Base-by-base conservation (phyloP, 2,888 invertebrate genomes). In the Trileptium ribeirensis region DNA sequence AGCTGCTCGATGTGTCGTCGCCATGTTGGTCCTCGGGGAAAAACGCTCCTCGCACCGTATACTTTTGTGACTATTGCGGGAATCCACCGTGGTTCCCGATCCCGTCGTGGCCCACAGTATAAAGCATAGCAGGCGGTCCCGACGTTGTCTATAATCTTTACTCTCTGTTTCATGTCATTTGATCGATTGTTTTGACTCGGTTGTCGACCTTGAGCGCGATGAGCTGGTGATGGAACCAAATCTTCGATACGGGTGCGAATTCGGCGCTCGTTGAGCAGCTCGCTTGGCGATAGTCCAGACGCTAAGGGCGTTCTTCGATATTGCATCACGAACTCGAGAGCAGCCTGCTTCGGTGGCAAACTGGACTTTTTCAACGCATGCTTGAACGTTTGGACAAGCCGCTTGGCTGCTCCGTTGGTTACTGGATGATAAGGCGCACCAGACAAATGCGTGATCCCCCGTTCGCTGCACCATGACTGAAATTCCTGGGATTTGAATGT, bases 401-500 rank as follows among this genome's bases (percentile, higher is more conserved):
- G 34, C n/a, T 75, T 36, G 2, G 77, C 77, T n/a, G 77, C 2
- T 37, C 84, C n/a, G 82, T 78, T 78, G 8, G 82, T 31, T 84
- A 74, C 78, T 74, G 85, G 85, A 79, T 85, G 83, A 37, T 85
- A 84, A 15, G 85, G 85, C 38, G 84, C 82, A 79, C 77, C 84
- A 85, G 24, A 37, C 24, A 51, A 3, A n/a, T 75, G 77, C 15
- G n/a, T 8, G 36, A 75, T 75, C 36, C 77, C 77, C n/a, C 77
- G 38, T 37, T 75, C 39, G 8, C 39, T 34, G 39, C 34, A 75
- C 77, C 37, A 37, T 8, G 2, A 1, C 15, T 24, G 67, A 8
- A 78, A 40, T 64, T 78, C 67, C 19, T 67, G 3, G 24, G 79
- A 75, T 24, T 3, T 1, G 80, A 86, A 86, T 37, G 78, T 74